Evolutionary conservation across 2,797 vertebrate species (phyloP).

Genomic region (Knipowitschia caucasica): DNA sequence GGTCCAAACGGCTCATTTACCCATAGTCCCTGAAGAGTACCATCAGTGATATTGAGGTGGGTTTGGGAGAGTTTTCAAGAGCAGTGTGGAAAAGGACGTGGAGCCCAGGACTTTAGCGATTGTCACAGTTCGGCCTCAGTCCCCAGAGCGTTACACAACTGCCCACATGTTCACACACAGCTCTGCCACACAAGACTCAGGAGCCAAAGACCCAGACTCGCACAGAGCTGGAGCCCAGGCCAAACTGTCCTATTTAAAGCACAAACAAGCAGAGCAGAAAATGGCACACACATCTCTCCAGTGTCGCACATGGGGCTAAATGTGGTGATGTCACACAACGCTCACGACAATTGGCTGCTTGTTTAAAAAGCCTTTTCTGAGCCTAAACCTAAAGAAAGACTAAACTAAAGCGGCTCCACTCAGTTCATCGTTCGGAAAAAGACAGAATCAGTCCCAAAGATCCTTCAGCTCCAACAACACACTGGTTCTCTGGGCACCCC

Average conservation of each 20-base stretch:
- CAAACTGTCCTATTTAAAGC: slow-evolving; percentile 2
- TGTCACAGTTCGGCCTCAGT: not conserved
- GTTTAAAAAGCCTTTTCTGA: no score
- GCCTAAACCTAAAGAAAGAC: no score
- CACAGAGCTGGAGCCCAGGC: not conserved
- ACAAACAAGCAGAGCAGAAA: slow-evolving; percentile 6
- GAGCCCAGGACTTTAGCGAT: not conserved
- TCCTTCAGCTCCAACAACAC: no score
- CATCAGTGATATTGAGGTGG: no score
- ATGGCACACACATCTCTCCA: slow-evolving; percentile 4
- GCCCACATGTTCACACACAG: slow-evolving; percentile 2
- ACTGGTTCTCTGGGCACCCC: no score
- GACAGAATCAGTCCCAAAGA: no score
- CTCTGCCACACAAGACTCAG: not conserved
- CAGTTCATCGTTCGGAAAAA: no score
- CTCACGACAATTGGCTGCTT: not conserved
- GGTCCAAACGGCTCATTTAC: no score
- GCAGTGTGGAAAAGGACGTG: no score
- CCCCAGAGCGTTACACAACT: slow-evolving; percentile 6
- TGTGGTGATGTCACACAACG: not conserved
- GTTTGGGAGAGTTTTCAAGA: no score
- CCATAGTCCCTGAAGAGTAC: no score
- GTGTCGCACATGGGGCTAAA: slow-evolving; percentile 2
- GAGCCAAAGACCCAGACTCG: not conserved
- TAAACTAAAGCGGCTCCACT: no score